Evolutionary conservation across 2,888 invertebrate species (phyloP), one percentile per base, ranked within the genome.

Genomic region (Drosophila histrio): DNA sequence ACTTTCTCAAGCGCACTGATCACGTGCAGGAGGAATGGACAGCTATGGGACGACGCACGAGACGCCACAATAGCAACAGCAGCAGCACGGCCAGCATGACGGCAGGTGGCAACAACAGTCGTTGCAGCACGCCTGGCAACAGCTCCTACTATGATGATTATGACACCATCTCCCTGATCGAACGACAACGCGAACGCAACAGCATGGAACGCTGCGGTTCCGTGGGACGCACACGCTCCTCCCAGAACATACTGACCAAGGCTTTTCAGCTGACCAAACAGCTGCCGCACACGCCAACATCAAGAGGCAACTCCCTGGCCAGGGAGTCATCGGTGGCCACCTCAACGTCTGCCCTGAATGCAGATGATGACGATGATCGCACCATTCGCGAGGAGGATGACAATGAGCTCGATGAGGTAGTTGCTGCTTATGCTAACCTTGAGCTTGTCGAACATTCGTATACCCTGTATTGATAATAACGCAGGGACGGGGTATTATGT

Each of bases 11-110:
- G 86, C 93, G 96, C 70, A 97, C 97, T 2, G 97, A 97, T 91
- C 97, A 97, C 91, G 95, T 97, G 0, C 96, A 96, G 94, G 96
- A 97, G 85, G 96, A 97, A 89, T 97, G 97, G 97, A 93, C 94
- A 59, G 93, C 95, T 68, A 84, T 95, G 49, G 96, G 96, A 0
- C 94, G 94, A 56, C 78, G 83, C 9, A 77, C 82, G 49, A 78
- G 81, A 24, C 69, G 79, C 32, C 61, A 71, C 9, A 52, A 65
- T 32, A 72, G 64, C 52, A 79, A 65, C 50, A 61, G 66, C 46
- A 79, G 73, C 49, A 74, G 63, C 22, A 77, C 66, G 2, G 79
- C 84, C 21, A 82, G 78, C 11, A 9, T 26, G 19, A 26, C 17
- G 72, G 70, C 22, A 93, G 59, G 90, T 34, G 58, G 69, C 5